These are phyloP conservation scores for Catajapyx aquilonaris DNA, from an alignment of 1,140 invertebrate species.

Conservation along the genomic window DNA sequence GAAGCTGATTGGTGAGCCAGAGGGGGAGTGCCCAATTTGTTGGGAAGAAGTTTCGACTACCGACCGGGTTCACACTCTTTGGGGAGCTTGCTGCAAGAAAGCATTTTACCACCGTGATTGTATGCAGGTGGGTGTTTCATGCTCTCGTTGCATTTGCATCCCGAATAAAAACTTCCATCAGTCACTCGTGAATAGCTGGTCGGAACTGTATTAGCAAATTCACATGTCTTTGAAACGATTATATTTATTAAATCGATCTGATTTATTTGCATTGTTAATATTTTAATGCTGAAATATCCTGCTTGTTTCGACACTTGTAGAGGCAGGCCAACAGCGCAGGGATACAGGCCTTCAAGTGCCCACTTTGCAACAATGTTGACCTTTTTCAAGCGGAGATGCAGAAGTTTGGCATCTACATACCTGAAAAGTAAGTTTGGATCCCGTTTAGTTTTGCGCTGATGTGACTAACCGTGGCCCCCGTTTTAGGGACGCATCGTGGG, in stretches of 20 bases:
- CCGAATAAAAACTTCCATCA: too few species aligned
- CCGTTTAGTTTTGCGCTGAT: too few species aligned
- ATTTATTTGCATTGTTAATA: too few species aligned
- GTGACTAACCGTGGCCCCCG: too few species aligned
- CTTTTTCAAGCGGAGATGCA: conserved; percentile 34
- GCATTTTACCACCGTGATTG: conserved; percentile 27
- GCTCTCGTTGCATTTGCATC: too few species aligned
- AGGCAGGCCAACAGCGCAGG: conserved; percentile 36
- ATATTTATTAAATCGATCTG: too few species aligned
- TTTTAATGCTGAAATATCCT: too few species aligned
- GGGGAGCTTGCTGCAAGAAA: conserved; percentile 26
- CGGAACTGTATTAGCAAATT: too few species aligned
- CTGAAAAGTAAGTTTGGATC: conserved; percentile 35
- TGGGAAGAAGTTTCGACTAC: conserved; percentile 15
- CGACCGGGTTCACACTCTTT: conserved; percentile 16
- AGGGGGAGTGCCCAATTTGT: conserved; percentile 21
- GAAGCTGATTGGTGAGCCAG: background rate
- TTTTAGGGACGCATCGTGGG: conserved; percentile 43
- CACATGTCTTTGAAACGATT: too few species aligned
- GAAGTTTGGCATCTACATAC: conserved; percentile 37
- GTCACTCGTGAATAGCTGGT: too few species aligned
- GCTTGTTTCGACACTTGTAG: conserved; percentile 20
- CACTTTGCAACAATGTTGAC: conserved; percentile 38
- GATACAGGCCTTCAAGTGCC: conserved; percentile 47
- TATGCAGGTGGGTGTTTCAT: conserved; percentile 22